Evolutionary conservation across 2,888 invertebrate genomes (phyloP).

Genomic region (Leptinotarsa peninsularis): DNA sequence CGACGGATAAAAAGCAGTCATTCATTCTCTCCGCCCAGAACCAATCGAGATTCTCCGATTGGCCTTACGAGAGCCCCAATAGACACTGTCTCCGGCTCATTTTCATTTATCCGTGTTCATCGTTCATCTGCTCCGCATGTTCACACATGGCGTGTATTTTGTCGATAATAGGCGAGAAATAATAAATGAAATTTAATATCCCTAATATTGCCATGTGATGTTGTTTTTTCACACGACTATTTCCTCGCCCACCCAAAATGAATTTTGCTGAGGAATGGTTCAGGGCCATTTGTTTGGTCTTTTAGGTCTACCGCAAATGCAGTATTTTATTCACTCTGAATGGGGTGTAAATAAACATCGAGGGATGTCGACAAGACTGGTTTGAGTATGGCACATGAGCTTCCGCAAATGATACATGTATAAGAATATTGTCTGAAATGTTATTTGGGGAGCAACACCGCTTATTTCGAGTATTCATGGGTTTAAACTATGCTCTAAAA

Average conservation of each 20-base stretch:
- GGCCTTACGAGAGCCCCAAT: slow-evolving; percentile 35
- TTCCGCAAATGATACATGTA: too few relatives aligned
- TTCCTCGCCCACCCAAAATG: slow-evolving; percentile 21
- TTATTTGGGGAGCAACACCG: too few relatives aligned
- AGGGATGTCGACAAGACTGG: too few relatives aligned
- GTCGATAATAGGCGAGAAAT: background rate
- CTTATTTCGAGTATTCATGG: too few relatives aligned
- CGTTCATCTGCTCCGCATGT: slow-evolving; percentile 9
- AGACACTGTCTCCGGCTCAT: slow-evolving; percentile 15
- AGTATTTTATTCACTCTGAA: background rate
- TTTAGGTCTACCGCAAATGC: background rate
- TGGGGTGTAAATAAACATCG: too few relatives aligned
- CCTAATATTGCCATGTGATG: slow-evolving; percentile 14
- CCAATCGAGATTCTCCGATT: slow-evolving; percentile 26
- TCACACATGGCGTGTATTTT: slow-evolving; percentile 26
- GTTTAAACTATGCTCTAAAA: too few relatives aligned
- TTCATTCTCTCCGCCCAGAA: slow-evolving; percentile 29
- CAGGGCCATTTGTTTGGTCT: slow-evolving; percentile 1
- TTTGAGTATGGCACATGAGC: too few relatives aligned
- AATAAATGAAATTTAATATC: slow-evolving; percentile 10
- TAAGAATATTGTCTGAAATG: too few relatives aligned
- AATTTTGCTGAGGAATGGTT: background rate
- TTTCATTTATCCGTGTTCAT: slow-evolving; percentile 26
- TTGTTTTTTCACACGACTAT: slow-evolving; percentile 24
- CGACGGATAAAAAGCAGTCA: slow-evolving; percentile 13